Evolutionary conservation across 1,140 invertebrate genomes (phyloP).

Genomic region (Gonioctena quinquepunctata): DNA sequence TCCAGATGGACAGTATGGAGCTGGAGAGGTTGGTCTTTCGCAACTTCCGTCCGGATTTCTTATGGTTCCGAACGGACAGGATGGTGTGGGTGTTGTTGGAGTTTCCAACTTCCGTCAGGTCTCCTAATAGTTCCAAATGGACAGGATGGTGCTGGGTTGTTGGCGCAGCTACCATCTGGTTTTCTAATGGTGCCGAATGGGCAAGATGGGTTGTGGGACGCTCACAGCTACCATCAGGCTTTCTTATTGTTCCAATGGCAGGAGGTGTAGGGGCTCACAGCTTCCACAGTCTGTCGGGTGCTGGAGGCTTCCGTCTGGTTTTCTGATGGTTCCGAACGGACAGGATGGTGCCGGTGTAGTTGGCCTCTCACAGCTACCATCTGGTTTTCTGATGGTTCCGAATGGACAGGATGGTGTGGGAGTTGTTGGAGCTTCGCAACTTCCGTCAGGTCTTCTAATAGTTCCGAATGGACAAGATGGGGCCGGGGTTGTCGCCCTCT

Average conservation of each 20-base stretch:
- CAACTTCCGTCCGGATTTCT: background rate
- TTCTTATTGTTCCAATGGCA: constrained; percentile 19
- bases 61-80: constrained; percentile 20
- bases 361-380: constrained; percentile 22
- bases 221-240: constrained; percentile 22
- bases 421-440: constrained; percentile 2
- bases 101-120: constrained; percentile 27
- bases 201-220: background rate
- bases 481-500: background rate
- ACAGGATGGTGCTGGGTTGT: background rate
- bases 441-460: constrained; percentile 10
- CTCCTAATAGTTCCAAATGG: constrained; percentile 20
- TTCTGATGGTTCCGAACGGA: constrained; percentile 1
- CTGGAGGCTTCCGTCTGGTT: background rate
- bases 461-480: constrained; percentile 12
- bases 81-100: background rate
- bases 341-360: constrained; percentile 19
- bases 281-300: background rate
- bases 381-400: constrained; percentile 17
- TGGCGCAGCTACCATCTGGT: constrained; percentile 21
- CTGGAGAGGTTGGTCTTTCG: background rate
- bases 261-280: background rate
- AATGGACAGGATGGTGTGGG: constrained; percentile 24
- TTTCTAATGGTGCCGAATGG: background rate
- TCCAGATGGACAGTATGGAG: constrained; percentile 9